phyloP scores from a whole-genome alignment of 1,140 invertebrate genomes.

The Octopus bimaculoides region DNA sequence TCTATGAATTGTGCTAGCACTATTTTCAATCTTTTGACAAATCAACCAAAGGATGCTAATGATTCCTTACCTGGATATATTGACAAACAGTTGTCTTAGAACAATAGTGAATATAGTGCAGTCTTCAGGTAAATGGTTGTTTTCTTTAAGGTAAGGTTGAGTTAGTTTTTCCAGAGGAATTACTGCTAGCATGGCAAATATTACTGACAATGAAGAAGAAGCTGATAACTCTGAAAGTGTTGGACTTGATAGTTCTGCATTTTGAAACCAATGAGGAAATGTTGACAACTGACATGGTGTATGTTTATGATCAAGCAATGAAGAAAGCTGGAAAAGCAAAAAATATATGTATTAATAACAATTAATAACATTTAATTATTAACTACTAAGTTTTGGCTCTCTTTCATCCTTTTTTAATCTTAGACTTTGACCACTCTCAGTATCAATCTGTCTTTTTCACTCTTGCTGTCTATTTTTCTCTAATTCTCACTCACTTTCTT shows the following conservation, averaged over 20 bases:
- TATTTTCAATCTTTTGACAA: neutral
- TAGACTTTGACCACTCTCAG: neutral
- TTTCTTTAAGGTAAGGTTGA: neutral
- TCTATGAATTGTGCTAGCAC: neutral
- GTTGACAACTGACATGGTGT: neutral
- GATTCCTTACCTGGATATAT: slow-evolving; percentile 17
- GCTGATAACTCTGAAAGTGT: slow-evolving; percentile 10
- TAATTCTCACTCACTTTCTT: neutral
- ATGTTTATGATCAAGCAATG: neutral
- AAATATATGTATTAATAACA: neutral
- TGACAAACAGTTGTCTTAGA: slow-evolving; percentile 14
- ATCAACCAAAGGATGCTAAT: neutral
- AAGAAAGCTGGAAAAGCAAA: neutral
- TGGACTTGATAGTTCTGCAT: neutral
- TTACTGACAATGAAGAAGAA: slow-evolving; percentile 26
- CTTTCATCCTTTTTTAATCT: neutral
- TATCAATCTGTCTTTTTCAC: neutral
- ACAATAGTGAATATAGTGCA: slow-evolving; percentile 14
- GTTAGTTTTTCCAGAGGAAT: slow-evolving; percentile 28
- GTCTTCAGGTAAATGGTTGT: neutral
- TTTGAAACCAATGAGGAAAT: slow-evolving; percentile 17
- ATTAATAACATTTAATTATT: neutral
- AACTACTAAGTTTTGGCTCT: neutral
- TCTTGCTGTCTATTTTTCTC: neutral
- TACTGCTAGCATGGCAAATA: slow-evolving; percentile 34